phyloP scores from a whole-genome alignment of 2,888 invertebrate species.

The Amiota communis region DNA sequence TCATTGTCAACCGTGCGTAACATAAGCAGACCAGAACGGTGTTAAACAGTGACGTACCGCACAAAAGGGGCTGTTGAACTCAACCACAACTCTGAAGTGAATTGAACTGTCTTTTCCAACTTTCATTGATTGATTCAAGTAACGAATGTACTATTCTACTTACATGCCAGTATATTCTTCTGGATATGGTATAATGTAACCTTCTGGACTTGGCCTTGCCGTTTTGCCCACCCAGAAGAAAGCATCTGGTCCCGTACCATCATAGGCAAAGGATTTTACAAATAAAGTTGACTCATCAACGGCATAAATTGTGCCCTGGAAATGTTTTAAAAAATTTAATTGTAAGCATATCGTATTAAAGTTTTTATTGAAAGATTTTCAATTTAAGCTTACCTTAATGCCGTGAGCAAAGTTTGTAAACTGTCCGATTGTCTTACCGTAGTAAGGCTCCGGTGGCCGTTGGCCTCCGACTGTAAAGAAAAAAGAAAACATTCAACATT shows the following conservation, averaged over 20 bases:
- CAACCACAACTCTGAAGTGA: neutral
- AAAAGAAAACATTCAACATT: neutral
- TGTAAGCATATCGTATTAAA: neutral
- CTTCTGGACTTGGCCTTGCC: constrained; percentile 85
- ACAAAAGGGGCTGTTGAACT: constrained; percentile 55
- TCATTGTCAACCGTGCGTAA: constrained; percentile 70
- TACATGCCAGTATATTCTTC: constrained; percentile 87
- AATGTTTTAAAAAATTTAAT: neutral
- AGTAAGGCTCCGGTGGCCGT: constrained; percentile 79
- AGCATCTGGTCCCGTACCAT: constrained; percentile 90
- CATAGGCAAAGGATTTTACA: constrained; percentile 90
- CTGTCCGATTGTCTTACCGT: constrained; percentile 84
- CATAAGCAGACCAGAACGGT: constrained; percentile 37
- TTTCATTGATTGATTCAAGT: neutral
- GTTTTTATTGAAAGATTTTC: neutral
- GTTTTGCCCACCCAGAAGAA: constrained; percentile 93
- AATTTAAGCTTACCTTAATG: constrained; percentile 74
- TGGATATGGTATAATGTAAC: constrained; percentile 89
- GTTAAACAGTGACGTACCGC: constrained; percentile 41
- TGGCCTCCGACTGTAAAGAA: constrained; percentile 61
- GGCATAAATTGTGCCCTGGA: constrained; percentile 84
- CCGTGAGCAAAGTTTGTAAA: constrained; percentile 85
- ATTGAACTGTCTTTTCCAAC: too few species aligned
- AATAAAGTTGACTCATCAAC: constrained; percentile 91
- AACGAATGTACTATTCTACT: constrained; percentile 63